Evolutionary conservation across 2,888 invertebrate genomes (phyloP), one percentile per base, ranked within the genome.

Genomic region (Drosophila macrothrix): DNA sequence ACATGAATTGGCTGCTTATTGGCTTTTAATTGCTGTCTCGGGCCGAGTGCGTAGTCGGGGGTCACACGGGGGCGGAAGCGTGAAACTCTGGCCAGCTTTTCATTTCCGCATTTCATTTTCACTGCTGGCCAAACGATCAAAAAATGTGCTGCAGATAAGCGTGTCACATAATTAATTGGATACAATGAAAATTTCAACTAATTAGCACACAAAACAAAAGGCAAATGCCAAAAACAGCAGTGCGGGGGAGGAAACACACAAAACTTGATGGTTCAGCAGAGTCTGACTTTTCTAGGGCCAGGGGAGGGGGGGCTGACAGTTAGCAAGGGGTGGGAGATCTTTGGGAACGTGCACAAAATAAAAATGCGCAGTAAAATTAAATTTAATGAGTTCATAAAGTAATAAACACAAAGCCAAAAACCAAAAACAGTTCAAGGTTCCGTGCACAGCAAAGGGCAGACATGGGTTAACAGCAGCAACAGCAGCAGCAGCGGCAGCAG

Each of bases 371-470:
- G 77, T 76, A 81, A 81, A 80, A 78, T 79, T 78, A 68, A 79
- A 84, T 83, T 89, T 91, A 87, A 90, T 91, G 91, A 88, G 82
- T 78, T 80, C 90, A 84, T 79, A 82, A 84, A 86, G 75, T 67
- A 80, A 81, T 75, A 77, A 81, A 81, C 73, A 68, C 41, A 66
- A 56, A 55, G 60, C 46, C 64, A 53, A 54, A 73, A 73, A 63
- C 73, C 66, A 59, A 64, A 76, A 75, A 59, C 65, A 80, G 87
- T 89, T 88, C 90, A 90, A 89, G 91, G 90, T 88, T 87, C 78
- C 75, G 59, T 78, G 79, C 72, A 70, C 90, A 89, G 63, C 63
- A 67, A 76, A 73, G 67, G 73, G 60, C 73, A 66, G 37, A 62
- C 55, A 65, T 61, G 78, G 76, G 76, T 71, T 76, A 64, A 65